Evolutionary conservation across 2,797 vertebrate genomes (phyloP).

Genomic region (Chelonia mydas): DNA sequence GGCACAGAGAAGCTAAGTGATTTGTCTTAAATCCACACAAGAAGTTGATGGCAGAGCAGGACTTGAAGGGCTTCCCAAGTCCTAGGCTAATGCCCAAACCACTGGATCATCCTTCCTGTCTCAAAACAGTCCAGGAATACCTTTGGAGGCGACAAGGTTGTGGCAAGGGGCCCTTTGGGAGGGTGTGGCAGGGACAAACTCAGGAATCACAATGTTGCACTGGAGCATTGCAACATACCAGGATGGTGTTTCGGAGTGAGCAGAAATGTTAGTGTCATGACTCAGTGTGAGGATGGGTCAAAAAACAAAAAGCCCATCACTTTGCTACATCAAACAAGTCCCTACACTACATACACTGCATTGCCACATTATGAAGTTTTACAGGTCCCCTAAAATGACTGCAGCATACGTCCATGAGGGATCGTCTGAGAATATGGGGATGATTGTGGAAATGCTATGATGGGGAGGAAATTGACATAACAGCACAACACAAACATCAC

Average conservation of each 20-base stretch:
- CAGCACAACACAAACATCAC: background rate
- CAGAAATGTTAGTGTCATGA: background rate
- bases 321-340: accelerated
- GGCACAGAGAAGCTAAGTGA: background rate
- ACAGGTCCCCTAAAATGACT: accelerated
- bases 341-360: background rate
- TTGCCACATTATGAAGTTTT: accelerated
- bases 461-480: background rate
- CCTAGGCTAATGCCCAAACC: conserved; percentile 53
- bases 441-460: background rate
- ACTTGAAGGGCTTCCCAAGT: conserved; percentile 26
- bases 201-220: background rate
- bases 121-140: conserved; percentile 25
- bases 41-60: background rate
- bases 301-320: accelerated
- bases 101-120: background rate
- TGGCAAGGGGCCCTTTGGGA: background rate
- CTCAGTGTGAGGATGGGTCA: background rate
- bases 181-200: background rate
- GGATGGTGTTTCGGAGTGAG: conserved; percentile 19
- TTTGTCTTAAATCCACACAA: conserved; percentile 37
- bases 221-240: background rate
- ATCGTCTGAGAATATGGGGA: background rate
- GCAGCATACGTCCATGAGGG: accelerated
- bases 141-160: background rate